Evolutionary conservation across 2,113 vertebrate species (phyloP).

Genomic region (Pangasianodon hypophthalmus): DNA sequence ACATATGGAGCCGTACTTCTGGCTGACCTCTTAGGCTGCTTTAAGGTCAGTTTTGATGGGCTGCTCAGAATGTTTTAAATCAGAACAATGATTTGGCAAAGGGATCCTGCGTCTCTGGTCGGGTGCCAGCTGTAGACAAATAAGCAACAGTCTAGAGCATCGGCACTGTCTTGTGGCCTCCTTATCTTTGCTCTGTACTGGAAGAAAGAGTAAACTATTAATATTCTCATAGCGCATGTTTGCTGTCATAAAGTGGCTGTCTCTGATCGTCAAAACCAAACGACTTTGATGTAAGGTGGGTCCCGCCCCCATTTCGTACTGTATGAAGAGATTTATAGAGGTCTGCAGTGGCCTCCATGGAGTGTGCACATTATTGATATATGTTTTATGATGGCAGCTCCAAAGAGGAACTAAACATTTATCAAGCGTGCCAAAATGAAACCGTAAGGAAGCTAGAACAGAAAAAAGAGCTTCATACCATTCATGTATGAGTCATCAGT

Average conservation of each 20-base stretch:
- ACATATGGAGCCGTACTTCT: constrained; percentile 16
- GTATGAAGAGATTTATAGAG: constrained; percentile 10
- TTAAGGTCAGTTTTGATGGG: constrained; percentile 15
- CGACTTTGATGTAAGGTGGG: not conserved
- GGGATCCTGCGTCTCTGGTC: constrained; percentile 13
- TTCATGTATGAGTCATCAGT: not conserved
- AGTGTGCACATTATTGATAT: constrained; percentile 3
- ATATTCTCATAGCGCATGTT: not conserved
- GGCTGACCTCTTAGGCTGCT: constrained; percentile 16
- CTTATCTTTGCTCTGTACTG: not conserved
- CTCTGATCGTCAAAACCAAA: not conserved
- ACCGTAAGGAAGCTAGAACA: not conserved
- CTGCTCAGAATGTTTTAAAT: constrained; percentile 17
- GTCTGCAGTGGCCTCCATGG: constrained; percentile 19
- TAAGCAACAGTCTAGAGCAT: not conserved
- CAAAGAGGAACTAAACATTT: not conserved
- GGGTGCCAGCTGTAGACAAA: not conserved
- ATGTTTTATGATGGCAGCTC: constrained; percentile 7
- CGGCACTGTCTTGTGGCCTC: not conserved
- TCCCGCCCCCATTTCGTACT: not conserved
- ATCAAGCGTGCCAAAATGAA: not conserved
- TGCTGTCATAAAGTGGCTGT: not conserved
- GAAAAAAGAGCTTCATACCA: not conserved
- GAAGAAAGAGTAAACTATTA: not conserved
- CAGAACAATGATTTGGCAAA: not conserved